Conservation (phyloP, 2,113 vertebrate species). For the Narcine bancroftii region DNA sequence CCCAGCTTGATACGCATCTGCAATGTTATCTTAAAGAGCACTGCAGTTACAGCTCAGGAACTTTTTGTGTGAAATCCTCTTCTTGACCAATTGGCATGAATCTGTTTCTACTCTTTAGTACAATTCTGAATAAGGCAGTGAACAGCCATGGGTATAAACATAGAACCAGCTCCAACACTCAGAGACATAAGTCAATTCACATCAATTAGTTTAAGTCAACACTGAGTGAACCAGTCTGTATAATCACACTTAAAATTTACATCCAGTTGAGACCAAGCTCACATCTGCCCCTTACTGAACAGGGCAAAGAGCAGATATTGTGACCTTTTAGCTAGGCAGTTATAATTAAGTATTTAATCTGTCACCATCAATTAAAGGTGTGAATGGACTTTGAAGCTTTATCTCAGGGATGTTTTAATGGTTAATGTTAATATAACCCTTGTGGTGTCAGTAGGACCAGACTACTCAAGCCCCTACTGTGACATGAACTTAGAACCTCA, state of each 20-base stretch:
- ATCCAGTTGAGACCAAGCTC: neutral
- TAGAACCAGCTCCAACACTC: neutral
- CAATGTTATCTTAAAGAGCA: neutral
- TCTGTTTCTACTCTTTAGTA: neutral
- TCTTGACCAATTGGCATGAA: neutral
- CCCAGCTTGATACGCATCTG: neutral
- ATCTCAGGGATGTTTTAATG: slow-evolving; percentile 12
- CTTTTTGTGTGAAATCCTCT: neutral
- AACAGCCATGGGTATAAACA: neutral
- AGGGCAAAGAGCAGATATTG: neutral
- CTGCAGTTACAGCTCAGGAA: neutral
- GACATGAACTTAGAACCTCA: slow-evolving; percentile 18
- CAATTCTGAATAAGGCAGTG: neutral
- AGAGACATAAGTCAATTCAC: neutral
- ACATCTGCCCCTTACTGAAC: neutral
- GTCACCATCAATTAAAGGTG: slow-evolving; percentile 12
- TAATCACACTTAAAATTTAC: neutral
- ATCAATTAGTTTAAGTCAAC: neutral
- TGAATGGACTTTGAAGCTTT: slow-evolving; percentile 24
- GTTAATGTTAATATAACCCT: neutral
- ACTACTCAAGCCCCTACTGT: slow-evolving; percentile 16
- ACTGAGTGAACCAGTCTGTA: neutral
- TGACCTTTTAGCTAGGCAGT: neutral
- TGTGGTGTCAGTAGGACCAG: neutral
- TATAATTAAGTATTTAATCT: slow-evolving; percentile 5